These are phyloP conservation scores for Drosophila elegans DNA, from an alignment of 1,140 invertebrate species.

Conservation along the genomic window DNA sequence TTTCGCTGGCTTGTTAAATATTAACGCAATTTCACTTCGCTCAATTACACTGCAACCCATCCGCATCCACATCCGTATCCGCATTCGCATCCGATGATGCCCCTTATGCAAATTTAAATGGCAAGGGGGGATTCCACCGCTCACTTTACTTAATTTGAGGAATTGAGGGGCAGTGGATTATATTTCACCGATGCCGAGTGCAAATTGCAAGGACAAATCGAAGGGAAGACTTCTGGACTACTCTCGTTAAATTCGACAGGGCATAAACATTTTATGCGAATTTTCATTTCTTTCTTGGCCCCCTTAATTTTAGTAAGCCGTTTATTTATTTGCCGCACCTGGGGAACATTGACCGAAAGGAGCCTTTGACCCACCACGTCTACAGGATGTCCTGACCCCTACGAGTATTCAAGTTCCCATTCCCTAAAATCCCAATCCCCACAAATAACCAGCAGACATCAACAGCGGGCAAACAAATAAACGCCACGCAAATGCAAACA, in stretches of 20 bases:
- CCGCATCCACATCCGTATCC: constrained; percentile 16
- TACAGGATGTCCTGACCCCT: constrained; percentile 15
- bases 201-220: constrained; percentile 47
- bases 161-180: constrained; percentile 32
- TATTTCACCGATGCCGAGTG: constrained; percentile 28
- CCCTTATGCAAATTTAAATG: constrained; percentile 67
- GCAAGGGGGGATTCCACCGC: constrained; percentile 7
- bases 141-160: constrained; percentile 65
- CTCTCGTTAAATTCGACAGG: constrained; percentile 71
- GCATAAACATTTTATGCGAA: constrained; percentile 68
- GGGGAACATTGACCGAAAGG: constrained; percentile 40
- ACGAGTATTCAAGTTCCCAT: neutral
- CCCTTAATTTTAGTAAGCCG: constrained; percentile 52
- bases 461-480: constrained; percentile 42
- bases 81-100: constrained; percentile 6
- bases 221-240: constrained; percentile 12
- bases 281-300: constrained; percentile 59
- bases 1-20: constrained; percentile 75
- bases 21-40: constrained; percentile 80
- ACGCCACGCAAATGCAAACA: constrained; percentile 59
- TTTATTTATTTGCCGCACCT: constrained; percentile 64
- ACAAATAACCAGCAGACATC: constrained; percentile 15
- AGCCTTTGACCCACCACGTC: constrained; percentile 54
- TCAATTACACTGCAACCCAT: constrained; percentile 77
- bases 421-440: neutral